These are phyloP conservation scores for Doris montereyensis DNA, from an alignment of 2,888 invertebrate genomes.

Conservation along the genomic window DNA sequence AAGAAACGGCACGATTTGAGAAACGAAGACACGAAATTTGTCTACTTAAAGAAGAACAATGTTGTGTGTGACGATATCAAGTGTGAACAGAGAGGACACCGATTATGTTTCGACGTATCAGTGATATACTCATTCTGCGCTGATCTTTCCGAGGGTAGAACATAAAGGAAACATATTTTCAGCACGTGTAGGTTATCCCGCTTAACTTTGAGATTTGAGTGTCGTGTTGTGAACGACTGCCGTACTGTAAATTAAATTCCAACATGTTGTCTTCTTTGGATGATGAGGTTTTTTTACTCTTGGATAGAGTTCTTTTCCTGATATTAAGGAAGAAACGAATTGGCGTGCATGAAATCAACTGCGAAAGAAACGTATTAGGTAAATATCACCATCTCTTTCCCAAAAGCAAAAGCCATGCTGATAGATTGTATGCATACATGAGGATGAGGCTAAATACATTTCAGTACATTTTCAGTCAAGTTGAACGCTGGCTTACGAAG, in stretches of 20 bases:
- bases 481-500: no score
- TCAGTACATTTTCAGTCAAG: not conserved
- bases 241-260: no score
- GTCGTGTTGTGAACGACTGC: no score
- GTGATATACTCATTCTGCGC: not conserved
- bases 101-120: not conserved
- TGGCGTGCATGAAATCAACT: not conserved
- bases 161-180: no score
- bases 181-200: slow-evolving; percentile 5
- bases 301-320: slow-evolving; percentile 4
- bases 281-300: slow-evolving; percentile 11
- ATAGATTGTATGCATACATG: slow-evolving; percentile 26
- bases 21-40: no score
- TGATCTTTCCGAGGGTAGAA: no score
- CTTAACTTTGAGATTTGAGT: slow-evolving; percentile 8
- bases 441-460: no score
- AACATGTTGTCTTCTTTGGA: slow-evolving; percentile 12
- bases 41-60: no score
- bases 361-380: slow-evolving; percentile 12
- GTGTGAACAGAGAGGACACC: slow-evolving; percentile 9
- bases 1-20: no score
- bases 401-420: slow-evolving; percentile 16
- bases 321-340: slow-evolving; percentile 12
- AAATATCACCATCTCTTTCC: slow-evolving; percentile 16
- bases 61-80: no score